Percentiles rank a stretch among this genome's conserved stretches.
Conservation (phyloP, 2,113 vertebrate genomes). For the Psephotus haematonotus region DNA sequence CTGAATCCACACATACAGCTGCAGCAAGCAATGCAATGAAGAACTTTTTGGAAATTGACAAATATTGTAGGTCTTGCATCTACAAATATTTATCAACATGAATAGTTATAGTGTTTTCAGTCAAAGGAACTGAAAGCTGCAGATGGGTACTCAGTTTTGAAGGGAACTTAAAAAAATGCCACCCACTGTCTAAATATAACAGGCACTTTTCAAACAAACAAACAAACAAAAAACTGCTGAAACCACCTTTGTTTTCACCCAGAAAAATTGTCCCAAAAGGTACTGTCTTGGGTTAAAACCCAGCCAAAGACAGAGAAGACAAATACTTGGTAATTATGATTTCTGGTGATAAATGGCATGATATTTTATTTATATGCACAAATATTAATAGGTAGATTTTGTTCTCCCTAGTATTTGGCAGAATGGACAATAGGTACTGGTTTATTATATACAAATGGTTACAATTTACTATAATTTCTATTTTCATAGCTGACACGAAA, state of each 20-base stretch:
- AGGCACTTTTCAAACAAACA: neutral
- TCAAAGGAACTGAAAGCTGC: neutral
- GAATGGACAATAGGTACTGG: neutral
- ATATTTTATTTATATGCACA: neutral
- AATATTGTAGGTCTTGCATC: neutral
- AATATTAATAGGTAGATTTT: neutral
- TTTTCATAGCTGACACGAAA: neutral
- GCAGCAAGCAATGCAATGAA: neutral
- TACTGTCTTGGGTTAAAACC: neutral
- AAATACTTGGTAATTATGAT: neutral
- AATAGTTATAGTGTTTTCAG: neutral
- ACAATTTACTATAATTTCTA: neutral
- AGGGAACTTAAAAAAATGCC: neutral
- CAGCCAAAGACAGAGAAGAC: neutral
- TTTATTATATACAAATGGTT: neutral
- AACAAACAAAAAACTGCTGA: neutral
- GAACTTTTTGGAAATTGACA: neutral
- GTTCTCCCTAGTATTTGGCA: neutral
- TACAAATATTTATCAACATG: neutral
- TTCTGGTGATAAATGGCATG: neutral
- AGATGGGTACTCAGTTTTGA: neutral
- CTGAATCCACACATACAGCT: neutral
- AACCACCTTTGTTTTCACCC: neutral
- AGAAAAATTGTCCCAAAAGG: neutral
- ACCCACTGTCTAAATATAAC: neutral